Conservation (phyloP, 2,888 invertebrate genomes). For the Rhagium mordax region DNA sequence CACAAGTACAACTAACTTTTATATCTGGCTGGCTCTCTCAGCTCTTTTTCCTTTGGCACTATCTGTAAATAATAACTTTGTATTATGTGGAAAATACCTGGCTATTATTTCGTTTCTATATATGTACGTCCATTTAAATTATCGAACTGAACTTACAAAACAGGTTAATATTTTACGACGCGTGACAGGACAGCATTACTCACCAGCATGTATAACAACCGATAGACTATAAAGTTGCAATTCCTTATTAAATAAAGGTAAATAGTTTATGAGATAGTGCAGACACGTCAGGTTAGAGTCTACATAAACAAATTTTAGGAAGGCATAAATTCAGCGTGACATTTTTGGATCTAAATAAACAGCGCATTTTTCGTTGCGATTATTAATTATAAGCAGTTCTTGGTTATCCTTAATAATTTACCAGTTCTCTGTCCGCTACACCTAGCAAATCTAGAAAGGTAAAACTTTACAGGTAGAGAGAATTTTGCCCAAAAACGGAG, state of each 20-base stretch:
- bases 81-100: slow-evolving; percentile 32
- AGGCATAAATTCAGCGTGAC: slow-evolving; percentile 16
- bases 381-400: neutral
- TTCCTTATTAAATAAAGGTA: neutral
- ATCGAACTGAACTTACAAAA: slow-evolving; percentile 1
- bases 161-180: slow-evolving; percentile 3
- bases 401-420: too few species aligned
- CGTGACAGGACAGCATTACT: neutral
- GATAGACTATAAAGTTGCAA: neutral
- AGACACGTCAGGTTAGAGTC: neutral
- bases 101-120: slow-evolving; percentile 8
- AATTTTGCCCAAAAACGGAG: too few species aligned
- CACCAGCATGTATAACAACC: neutral
- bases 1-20: slow-evolving; percentile 48
- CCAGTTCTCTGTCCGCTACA: too few species aligned
- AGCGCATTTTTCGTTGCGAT: slow-evolving; percentile 17
- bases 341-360: slow-evolving; percentile 29
- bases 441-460: too few species aligned
- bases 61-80: slow-evolving; percentile 32
- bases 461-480: too few species aligned
- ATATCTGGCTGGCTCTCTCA: slow-evolving; percentile 17
- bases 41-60: slow-evolving; percentile 16
- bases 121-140: slow-evolving; percentile 20
- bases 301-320: slow-evolving; percentile 12
- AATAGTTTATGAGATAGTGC: neutral